These are phyloP conservation scores for Lagorchestes hirsutus DNA, from an alignment of 2,797 vertebrate species.

Conservation along the genomic window DNA sequence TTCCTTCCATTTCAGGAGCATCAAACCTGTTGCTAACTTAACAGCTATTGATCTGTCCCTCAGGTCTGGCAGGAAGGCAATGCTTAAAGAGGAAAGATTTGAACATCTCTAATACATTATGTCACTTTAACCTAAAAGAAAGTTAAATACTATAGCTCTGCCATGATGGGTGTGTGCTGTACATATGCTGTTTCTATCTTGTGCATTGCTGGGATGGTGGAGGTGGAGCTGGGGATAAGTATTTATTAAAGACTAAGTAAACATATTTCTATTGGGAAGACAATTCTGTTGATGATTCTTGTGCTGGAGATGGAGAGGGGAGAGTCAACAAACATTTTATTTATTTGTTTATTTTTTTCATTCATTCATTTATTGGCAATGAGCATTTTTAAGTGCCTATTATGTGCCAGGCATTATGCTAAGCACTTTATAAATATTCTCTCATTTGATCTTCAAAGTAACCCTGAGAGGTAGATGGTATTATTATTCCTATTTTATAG, in stretches of 20 bases:
- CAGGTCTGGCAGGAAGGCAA: not conserved
- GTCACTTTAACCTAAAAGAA: not conserved
- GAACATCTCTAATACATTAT: not conserved
- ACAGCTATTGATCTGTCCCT: conserved; percentile 34
- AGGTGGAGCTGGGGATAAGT: not conserved
- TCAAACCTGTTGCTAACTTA: not conserved
- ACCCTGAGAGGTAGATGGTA: not conserved
- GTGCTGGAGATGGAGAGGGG: not conserved
- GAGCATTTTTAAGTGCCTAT: not conserved
- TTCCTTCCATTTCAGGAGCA: not conserved
- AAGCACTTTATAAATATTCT: not conserved
- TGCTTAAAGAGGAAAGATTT: not conserved
- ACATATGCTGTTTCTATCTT: not conserved
- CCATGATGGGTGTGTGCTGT: not conserved
- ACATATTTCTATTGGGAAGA: not conserved
- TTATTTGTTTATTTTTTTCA: too few species aligned
- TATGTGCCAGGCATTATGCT: not conserved
- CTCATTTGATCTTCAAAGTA: not conserved
- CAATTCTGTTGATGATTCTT: not conserved
- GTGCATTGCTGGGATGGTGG: not conserved
- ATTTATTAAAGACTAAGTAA: not conserved
- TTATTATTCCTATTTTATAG: not conserved
- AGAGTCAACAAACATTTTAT: not conserved
- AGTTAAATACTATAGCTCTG: not conserved
- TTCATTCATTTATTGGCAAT: not conserved